Evolutionary conservation across 2,797 vertebrate species (phyloP), one percentile per base, ranked within the genome.

Genomic region (Lagocephalus sceleratus): DNA sequence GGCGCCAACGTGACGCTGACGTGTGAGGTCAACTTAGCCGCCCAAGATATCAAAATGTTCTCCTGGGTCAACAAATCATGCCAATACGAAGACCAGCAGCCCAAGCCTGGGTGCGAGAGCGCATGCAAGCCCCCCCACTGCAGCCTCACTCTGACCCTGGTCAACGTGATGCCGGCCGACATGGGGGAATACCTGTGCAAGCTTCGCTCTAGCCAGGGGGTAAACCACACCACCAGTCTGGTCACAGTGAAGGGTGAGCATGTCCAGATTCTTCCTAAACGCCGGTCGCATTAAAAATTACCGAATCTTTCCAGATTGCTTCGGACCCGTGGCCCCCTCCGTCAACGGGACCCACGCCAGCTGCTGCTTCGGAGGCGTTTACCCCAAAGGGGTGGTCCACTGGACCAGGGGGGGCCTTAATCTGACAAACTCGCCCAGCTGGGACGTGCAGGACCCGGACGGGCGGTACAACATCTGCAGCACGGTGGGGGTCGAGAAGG

Each of bases 151-250:
- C 40, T 85, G 53, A 78, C 26, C 2, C 57, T 89, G 43, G 2
- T 10, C 35, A 56, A 78, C 3, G 32, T 85, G 46, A 75, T 4
- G 65, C 64, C 57, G 0, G 7, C 0, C 10, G 0, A 71, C 17
- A 1, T 41, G 11, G 79, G 79, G 5, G 2, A 2, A 0, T 87
- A 87, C 54, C 1, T 50, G 42, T 89, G 87, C 63, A 87, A 83
- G 20, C 7, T 88, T 0, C 39, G 0, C 14, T 56, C 73, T 16
- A 20, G 0, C 0, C 0, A 0, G 0, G 81, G 57, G 20, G 0
- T 0, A 0, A 0, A 0, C 0, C 0, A 0, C 0, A 1, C 0
- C 0, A 5, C 0, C 0, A 66, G 66, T 9, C 0, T 0, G 0
- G 20, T 89, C 2, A 57, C 0, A 5, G 20, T 85, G 7, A 17